Percentiles rank a stretch among this genome's conserved stretches.
Conservation (phyloP, 2,113 vertebrate species). For the Phalacrocorax aristotelis region DNA sequence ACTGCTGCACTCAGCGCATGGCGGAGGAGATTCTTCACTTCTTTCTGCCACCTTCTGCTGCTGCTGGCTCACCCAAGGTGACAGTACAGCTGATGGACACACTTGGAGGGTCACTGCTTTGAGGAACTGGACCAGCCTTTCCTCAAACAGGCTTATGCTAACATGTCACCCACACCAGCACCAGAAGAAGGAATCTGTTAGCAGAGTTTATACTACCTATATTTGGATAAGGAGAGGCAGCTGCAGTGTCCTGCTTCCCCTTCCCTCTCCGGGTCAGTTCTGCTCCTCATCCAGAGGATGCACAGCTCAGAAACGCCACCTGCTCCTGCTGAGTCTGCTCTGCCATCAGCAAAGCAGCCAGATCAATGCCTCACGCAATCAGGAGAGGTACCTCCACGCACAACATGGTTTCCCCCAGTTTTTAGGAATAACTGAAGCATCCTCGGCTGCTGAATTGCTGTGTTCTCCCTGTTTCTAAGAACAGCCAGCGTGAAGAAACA, state of each 20-base stretch:
- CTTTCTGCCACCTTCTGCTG: background rate
- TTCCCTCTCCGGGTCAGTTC: background rate
- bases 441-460: accelerated
- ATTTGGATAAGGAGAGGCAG: background rate
- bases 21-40: background rate
- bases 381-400: background rate
- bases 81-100: background rate
- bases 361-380: background rate
- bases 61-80: background rate
- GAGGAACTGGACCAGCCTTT: background rate
- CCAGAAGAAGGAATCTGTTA: too few relatives aligned
- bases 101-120: background rate
- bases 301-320: background rate
- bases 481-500: background rate
- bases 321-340: background rate
- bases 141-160: background rate
- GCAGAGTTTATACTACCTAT: background rate
- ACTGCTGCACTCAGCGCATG: background rate
- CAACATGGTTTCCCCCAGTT: background rate
- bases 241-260: background rate
- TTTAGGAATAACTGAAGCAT: background rate
- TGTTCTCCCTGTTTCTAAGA: background rate
- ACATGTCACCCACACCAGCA: background rate
- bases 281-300: background rate
- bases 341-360: background rate